Base-by-base conservation (phyloP, 2,888 invertebrate species). In the Charanyca ferruginea region DNA sequence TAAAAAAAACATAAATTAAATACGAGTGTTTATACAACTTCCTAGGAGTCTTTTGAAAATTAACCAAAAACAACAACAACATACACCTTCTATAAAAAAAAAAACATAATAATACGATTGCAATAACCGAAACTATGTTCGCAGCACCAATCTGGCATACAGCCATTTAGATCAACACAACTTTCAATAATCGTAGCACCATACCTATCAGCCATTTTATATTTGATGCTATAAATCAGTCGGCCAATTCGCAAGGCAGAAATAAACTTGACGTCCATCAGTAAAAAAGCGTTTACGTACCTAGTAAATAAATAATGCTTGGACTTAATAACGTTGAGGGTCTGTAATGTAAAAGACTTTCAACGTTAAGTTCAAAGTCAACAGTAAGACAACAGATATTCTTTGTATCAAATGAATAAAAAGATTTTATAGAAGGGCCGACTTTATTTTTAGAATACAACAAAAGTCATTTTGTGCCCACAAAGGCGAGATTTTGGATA, bases 141-240 rank as follows among this genome's bases (percentile, higher is more conserved):
- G 13, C 2, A 23, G 7, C 1, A 9, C 28, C 32, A 41, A 65
- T 11, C 38, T 72, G 57, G 57, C 73, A 65, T 32, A 3, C 13
- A 44, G 64, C 64, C 77, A 72, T 57, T 41, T 16, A 45, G 18
- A 45, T 0, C 13, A 52, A 59, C 41, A 4, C 48, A 61, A 18
- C 3, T 57, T 61, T 42, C 41, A 53, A 52, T 49, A 49, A 44
- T 23, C 20, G 54, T 44, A 25, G 16, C 11, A 23, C 48, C 60
- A 20, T 48, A 70, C 20, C 62, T 23, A 44, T 67, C 45, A 32
- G 2, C 18, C 52, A 41, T 63, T 71, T 71, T 64, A 58, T 55
- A 64, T 68, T 53, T 32, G 48, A 54, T 18, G 20, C 42, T 45
- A 55, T 78, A 77, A 73, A 77, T 68, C 68, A 66, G 41, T 73